Evolutionary conservation across 1,140 invertebrate species (phyloP).

Genomic region (Ceratina japonica): DNA sequence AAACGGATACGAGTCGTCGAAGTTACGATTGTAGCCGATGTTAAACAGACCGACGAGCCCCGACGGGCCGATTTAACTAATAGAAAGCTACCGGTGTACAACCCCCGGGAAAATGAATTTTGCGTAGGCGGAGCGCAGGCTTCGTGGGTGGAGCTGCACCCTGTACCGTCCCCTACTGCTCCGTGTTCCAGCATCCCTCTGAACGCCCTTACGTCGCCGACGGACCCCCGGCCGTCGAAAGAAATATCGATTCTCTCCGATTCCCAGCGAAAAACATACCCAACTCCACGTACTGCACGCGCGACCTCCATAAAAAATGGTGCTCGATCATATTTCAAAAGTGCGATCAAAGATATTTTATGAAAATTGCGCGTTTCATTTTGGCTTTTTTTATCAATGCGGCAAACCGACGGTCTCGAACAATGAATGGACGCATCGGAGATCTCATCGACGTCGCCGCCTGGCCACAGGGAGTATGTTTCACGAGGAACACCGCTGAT

Average conservation of each 20-base stretch:
- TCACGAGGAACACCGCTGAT: conserved; percentile 47
- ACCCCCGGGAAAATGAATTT: conserved; percentile 65
- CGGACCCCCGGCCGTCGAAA: not conserved
- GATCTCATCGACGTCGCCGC: conserved; percentile 10
- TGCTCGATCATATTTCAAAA: too few relatives aligned
- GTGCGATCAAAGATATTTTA: too few relatives aligned
- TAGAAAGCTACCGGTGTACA: conserved; percentile 39
- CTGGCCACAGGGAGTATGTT: conserved; percentile 21
- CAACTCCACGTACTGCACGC: not conserved
- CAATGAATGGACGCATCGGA: too few relatives aligned
- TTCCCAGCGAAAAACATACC: not conserved
- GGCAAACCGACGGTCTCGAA: too few relatives aligned
- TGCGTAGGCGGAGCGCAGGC: conserved; percentile 68
- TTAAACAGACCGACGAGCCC: conserved; percentile 29
- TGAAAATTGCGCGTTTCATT: too few relatives aligned
- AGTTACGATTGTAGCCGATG: conserved; percentile 8
- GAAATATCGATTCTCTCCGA: not conserved
- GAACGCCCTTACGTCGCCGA: conserved; percentile 41
- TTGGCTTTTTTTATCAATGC: too few relatives aligned
- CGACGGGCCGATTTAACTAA: conserved; percentile 60
- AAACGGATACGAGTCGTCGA: not conserved
- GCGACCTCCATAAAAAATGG: too few relatives aligned
- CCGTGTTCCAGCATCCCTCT: conserved; percentile 61
- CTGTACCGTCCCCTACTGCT: conserved; percentile 54
- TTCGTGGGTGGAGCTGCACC: conserved; percentile 69